Conservation (phyloP, 2,797 vertebrate genomes). For the Adrianichthys oophorus region DNA sequence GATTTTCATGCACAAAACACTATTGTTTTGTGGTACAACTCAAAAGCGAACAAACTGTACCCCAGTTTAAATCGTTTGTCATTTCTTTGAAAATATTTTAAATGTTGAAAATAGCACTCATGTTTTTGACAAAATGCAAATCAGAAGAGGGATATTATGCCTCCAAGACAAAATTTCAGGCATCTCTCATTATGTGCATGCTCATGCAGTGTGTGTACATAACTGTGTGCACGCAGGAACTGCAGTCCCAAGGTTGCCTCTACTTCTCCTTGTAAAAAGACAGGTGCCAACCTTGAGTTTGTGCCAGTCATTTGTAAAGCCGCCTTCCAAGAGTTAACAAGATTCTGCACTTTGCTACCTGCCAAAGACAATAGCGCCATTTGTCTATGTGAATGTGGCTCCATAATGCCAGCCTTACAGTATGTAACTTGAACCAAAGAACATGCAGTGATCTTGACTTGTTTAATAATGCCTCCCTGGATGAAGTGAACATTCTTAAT, state of each 20-base stretch:
- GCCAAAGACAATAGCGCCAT: slow-evolving; percentile 65
- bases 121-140: no score
- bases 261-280: slow-evolving; percentile 50
- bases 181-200: no score
- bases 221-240: slow-evolving; percentile 17
- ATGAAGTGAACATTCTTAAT: slow-evolving; percentile 9
- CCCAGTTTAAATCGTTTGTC: no score
- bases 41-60: slow-evolving; percentile 20
- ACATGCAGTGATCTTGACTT: slow-evolving; percentile 41
- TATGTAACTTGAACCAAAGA: slow-evolving; percentile 40
- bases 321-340: slow-evolving; percentile 74
- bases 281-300: slow-evolving; percentile 66
- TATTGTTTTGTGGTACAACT: slow-evolving; percentile 17
- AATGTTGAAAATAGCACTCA: no score
- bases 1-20: slow-evolving; percentile 16
- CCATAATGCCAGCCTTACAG: slow-evolving; percentile 48
- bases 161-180: no score
- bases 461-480: slow-evolving; percentile 34
- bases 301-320: slow-evolving; percentile 56
- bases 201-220: slow-evolving; percentile 4
- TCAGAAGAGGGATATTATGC: no score
- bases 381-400: slow-evolving; percentile 67
- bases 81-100: no score
- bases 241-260: slow-evolving; percentile 40
- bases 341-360: slow-evolving; percentile 66